Evolutionary conservation across 2,797 vertebrate genomes (phyloP).

Genomic region (Rhinichthys osculus): DNA sequence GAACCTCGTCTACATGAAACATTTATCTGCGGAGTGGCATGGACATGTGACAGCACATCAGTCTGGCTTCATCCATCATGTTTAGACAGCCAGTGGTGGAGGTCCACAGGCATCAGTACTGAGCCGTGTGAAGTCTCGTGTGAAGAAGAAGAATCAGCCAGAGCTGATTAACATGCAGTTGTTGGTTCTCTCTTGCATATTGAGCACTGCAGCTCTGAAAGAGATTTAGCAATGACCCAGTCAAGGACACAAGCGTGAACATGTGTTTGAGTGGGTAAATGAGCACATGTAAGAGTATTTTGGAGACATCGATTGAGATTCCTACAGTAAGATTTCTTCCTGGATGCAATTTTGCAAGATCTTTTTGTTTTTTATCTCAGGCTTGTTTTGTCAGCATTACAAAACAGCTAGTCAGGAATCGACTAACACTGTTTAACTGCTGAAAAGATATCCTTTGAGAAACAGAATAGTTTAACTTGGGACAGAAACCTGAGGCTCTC

Average conservation of each 20-base stretch:
- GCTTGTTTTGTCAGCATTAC: neutral
- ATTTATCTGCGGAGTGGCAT: slow-evolving; percentile 21
- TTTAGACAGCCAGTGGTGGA: slow-evolving; percentile 35
- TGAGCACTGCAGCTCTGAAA: slow-evolving; percentile 40
- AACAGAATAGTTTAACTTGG: neutral
- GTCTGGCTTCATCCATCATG: slow-evolving; percentile 54
- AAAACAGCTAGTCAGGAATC: neutral
- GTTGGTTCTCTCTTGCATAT: slow-evolving; percentile 46
- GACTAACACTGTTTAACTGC: neutral
- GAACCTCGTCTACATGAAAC: slow-evolving; percentile 39
- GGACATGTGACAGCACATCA: slow-evolving; percentile 48
- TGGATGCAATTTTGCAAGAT: slow-evolving; percentile 3
- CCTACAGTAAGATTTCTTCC: neutral
- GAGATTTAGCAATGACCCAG: slow-evolving; percentile 48
- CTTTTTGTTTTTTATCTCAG: neutral
- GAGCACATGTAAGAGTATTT: neutral
- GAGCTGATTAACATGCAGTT: slow-evolving; percentile 55
- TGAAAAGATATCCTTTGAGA: neutral
- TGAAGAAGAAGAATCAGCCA: slow-evolving; percentile 23
- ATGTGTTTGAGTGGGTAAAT: neutral
- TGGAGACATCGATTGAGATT: neutral
- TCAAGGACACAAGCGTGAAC: slow-evolving; percentile 52
- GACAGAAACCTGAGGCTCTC: neutral
- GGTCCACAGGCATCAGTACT: slow-evolving; percentile 6
- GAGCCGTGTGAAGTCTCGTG: slow-evolving; percentile 18